phyloP scores from a whole-genome alignment of 1,140 invertebrate genomes.

The Camponotus vicinus region DNA sequence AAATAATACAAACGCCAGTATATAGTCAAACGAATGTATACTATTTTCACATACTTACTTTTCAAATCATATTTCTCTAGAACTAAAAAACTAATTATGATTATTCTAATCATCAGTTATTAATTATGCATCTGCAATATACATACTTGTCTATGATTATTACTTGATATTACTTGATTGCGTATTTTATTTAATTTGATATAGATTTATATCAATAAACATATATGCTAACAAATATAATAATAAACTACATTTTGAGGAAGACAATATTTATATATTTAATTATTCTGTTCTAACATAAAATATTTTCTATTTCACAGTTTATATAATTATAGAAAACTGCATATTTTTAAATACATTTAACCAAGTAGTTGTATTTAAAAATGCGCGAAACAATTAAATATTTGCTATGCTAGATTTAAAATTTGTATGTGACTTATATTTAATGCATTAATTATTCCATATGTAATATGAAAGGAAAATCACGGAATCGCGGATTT shows the following conservation, averaged over 20 bases:
- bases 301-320: constrained; percentile 7
- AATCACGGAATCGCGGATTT: not conserved
- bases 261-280: not conserved
- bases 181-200: not conserved
- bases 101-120: not conserved
- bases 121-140: not conserved
- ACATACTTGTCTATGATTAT: not conserved
- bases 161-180: not conserved
- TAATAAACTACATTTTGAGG: not conserved
- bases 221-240: not conserved
- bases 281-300: constrained; percentile 11
- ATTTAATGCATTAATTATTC: not conserved
- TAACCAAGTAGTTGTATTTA: not conserved
- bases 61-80: constrained; percentile 20
- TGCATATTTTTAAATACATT: not conserved
- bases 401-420: not conserved
- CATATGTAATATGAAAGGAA: not conserved
- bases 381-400: not conserved
- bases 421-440: not conserved
- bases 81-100: not conserved
- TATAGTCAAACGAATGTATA: not conserved
- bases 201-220: not conserved
- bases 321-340: constrained; percentile 13
- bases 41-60: constrained; percentile 17
- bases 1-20: not conserved